phyloP scores from a whole-genome alignment of 2,888 invertebrate genomes.

The Eugnorisma glareosa region DNA sequence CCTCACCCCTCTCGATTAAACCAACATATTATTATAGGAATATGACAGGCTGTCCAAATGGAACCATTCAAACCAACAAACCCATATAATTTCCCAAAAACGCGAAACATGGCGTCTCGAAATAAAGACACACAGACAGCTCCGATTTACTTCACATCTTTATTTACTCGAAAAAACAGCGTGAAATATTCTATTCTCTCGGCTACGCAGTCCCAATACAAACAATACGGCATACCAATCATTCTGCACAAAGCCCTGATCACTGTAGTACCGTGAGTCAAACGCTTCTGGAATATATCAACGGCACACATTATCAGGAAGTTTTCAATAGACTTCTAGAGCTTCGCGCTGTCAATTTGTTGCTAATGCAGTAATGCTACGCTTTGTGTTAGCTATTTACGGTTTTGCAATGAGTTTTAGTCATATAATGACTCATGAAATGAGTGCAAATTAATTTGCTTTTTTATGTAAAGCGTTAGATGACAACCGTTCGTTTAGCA shows the following conservation, averaged over 20 bases:
- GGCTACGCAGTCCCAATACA: conserved; percentile 5
- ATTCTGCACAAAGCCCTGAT: conserved; percentile 48
- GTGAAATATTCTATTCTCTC: conserved; percentile 15
- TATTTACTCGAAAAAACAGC: conserved; percentile 5
- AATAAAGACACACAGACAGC: not conserved
- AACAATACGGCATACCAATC: conserved; percentile 40
- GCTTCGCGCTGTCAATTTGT: conserved; percentile 40
- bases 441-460: not conserved
- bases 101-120: no score
- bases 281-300: conserved; percentile 57
- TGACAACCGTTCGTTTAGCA: not conserved
- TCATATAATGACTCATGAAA: not conserved
- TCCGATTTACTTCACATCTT: not conserved
- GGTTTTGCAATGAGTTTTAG: not conserved
- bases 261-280: conserved; percentile 46
- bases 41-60: not conserved
- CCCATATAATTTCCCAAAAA: not conserved
- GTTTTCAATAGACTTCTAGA: conserved; percentile 34
- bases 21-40: not conserved
- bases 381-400: conserved; percentile 8
- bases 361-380: not conserved
- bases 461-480: not conserved
- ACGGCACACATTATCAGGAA: conserved; percentile 42
- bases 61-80: no score
- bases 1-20: not conserved